Evolutionary conservation across 2,888 invertebrate species (phyloP), one percentile per base, ranked within the genome.

Genomic region (Lasius fuliginosus): DNA sequence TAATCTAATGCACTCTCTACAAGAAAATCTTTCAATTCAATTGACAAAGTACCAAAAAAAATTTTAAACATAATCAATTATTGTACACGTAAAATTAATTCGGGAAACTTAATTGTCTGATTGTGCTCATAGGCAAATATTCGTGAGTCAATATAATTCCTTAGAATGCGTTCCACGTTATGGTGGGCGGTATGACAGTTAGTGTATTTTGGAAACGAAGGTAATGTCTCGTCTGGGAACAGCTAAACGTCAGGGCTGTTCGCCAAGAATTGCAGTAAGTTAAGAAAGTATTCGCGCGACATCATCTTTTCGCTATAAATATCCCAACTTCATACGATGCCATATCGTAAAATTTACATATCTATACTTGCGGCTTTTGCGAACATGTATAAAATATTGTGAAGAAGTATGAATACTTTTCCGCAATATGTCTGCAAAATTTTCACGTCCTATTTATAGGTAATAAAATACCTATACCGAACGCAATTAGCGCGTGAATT

Each of bases 151-250:
- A 15, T 46, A 12, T 53, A 53, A 9, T 27, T 67, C 15, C 68
- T 53, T 68, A 40, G 53, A n/a, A 33, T 1, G 5, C 18, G 12
- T 40, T 18, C n/a, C 56, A 30, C 12, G 62, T 60, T 42, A 46
- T 42, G 71, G 89, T 90, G 87, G 91, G 86, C 85, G 91, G 86
- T 46, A 64, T 62, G 67, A 60, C 84, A 85, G 86, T 87, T 74
- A 75, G 89, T 92, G 88, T 93, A 93, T 93, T 93, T 93, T 92
- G 88, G 92, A 92, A 92, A 92, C 92, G 88, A 87, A 92, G 92
- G 91, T 91, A 89, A 90, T 87, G 89, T 88, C 88, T 88, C 86
- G 90, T 83, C 91, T 89, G 91, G 91, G 91, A 92, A 91, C 88
- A 88, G 89, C 84, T 86, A 65, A 62, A 82, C 84, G 53, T 86